Evolutionary conservation across 2,797 vertebrate genomes (phyloP).

Genomic region (Sandelia bainsii): DNA sequence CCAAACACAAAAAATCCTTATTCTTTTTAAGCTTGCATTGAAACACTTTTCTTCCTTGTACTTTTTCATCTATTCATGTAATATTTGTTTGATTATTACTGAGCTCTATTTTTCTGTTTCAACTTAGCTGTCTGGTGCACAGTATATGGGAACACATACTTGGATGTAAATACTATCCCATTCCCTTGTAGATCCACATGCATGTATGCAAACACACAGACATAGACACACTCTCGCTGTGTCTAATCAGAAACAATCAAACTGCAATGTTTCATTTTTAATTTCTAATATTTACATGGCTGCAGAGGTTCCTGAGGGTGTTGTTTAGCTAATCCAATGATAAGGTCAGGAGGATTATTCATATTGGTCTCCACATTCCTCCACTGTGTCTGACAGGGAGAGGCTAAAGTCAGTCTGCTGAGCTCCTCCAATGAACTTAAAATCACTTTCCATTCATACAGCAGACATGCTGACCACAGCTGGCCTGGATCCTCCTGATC

Average conservation of each 20-base stretch:
- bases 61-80: not conserved
- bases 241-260: constrained; percentile 40
- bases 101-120: not conserved
- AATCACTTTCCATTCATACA: constrained; percentile 69
- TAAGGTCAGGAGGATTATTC: constrained; percentile 67
- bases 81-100: not conserved
- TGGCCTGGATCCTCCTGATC: constrained; percentile 64
- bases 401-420: constrained; percentile 42
- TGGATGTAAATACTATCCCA: constrained; percentile 2
- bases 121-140: not conserved
- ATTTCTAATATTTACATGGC: constrained; percentile 52
- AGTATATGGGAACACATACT: not conserved
- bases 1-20: not conserved
- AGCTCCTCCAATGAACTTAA: constrained; percentile 57
- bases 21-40: not conserved
- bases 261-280: constrained; percentile 41
- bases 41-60: not conserved
- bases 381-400: constrained; percentile 30
- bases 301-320: constrained; percentile 50
- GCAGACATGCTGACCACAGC: constrained; percentile 54
- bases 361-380: constrained; percentile 52
- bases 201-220: constrained; percentile 2
- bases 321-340: constrained; percentile 65
- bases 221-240: not conserved
- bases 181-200: not conserved